These are phyloP conservation scores for Coptodon bakossiorum DNA, from an alignment of 2,113 vertebrate genomes.

Conservation along the genomic window DNA sequence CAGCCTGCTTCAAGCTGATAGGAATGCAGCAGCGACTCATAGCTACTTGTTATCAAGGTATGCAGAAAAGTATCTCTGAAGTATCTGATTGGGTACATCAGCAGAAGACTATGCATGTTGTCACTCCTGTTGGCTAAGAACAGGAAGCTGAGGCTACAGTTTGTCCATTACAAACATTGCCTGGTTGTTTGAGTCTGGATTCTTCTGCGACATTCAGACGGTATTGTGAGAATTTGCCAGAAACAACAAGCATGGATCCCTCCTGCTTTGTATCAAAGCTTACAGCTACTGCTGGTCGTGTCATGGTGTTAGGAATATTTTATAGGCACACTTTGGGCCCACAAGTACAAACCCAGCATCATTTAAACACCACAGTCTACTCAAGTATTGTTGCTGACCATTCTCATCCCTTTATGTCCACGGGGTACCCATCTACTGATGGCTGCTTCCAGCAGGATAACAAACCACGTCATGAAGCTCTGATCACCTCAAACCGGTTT, in stretches of 20 bases:
- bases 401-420: not conserved
- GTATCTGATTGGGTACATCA: not conserved
- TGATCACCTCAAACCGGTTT: not conserved
- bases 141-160: not conserved
- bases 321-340: not conserved
- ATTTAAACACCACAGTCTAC: not conserved
- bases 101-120: not conserved
- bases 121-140: not conserved
- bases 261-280: not conserved
- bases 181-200: not conserved
- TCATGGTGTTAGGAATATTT: not conserved
- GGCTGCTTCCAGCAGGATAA: not conserved
- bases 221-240: not conserved
- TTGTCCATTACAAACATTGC: not conserved
- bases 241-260: not conserved
- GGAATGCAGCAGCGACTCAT: not conserved
- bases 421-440: not conserved
- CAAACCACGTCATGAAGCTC: not conserved
- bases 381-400: not conserved
- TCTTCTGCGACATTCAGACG: not conserved
- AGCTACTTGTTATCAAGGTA: not conserved
- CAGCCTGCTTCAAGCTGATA: not conserved
- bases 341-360: not conserved
- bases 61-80: not conserved
- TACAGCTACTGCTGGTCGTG: fast-evolving